Conservation (phyloP, 2,797 vertebrate species). For the Alca torda region DNA sequence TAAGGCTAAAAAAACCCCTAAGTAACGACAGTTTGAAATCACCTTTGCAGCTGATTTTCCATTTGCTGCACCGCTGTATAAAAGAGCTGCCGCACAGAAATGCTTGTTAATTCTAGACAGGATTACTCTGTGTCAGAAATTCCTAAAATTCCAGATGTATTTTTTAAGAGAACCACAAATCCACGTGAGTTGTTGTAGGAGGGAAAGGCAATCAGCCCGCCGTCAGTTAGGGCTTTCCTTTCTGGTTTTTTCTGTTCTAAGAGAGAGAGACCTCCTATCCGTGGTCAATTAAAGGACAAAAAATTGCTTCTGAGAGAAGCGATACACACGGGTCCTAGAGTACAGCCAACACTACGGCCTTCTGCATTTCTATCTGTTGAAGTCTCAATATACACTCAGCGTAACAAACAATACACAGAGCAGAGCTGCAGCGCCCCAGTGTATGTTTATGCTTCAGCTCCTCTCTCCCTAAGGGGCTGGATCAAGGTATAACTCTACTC, state of each 20-base stretch:
- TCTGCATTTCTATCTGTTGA: neutral
- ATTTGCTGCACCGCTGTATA: neutral
- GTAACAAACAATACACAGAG: neutral
- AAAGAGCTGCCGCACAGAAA: slow-evolving; percentile 29
- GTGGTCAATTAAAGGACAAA: slow-evolving; percentile 27
- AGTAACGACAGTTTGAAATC: neutral
- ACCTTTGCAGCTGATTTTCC: neutral
- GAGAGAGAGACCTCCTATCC: neutral
- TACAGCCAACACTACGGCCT: neutral
- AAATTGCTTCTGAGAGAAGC: neutral
- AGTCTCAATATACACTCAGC: neutral
- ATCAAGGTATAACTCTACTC: neutral
- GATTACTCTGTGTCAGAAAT: slow-evolving; percentile 27
- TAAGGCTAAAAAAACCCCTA: neutral
- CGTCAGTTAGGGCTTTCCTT: neutral
- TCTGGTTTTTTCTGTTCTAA: slow-evolving; percentile 2
- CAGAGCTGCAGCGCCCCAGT: neutral
- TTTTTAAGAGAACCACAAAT: slow-evolving; percentile 36
- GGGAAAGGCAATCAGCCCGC: neutral
- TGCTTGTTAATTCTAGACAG: slow-evolving; percentile 34
- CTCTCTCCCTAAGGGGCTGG: neutral
- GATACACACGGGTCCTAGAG: neutral
- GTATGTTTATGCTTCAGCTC: neutral
- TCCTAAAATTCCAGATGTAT: slow-evolving; percentile 38
- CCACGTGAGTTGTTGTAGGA: slow-evolving; percentile 22